Evolutionary conservation across 2,888 invertebrate genomes (phyloP), one percentile per base, ranked within the genome.

Genomic region (Hemicrepidius hirtus): DNA sequence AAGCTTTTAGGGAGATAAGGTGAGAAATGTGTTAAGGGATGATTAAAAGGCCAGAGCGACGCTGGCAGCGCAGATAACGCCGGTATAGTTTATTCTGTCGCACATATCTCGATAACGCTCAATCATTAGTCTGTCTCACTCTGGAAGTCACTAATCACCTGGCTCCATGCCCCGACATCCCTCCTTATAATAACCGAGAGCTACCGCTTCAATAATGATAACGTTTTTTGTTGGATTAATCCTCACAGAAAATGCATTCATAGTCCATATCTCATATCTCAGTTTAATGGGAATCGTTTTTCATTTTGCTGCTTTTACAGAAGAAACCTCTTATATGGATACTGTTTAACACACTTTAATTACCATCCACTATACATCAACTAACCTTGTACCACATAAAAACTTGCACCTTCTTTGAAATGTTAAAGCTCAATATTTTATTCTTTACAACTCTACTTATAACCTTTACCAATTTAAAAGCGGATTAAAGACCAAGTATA

Each of bases 1-100:
- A 78, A 77, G 76, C 74, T 73, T 74, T 72, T 71, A 71, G 65
- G 66, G 75, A 78, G 78, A 78, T 79, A 79, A 79, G 78, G 79
- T 79, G 85, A 83, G 84, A 85, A 85, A 85, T 85, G 85, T 83
- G 85, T 84, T 84, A 84, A 83, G 84, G 84, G 84, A 85, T 85
- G 85, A 85, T 85, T 85, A 85, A 85, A 85, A 85, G 84, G 82
- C 81, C 81, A 80, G 80, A 79, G 83, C 83, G 83, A 81, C 82
- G 84, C 82, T 84, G 84, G 80, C 82, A 79, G 80, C 78, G 78
- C 80, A 81, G 84, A 84, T 84, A 84, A 84, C 83, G 80, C 80
- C 80, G 79, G 79, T 81, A 82, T 80, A 80, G 80, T 81, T 81
- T 81, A 82, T 80, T 81, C 82, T 81, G 80, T 83, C 83, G 81